These are phyloP conservation scores for Psittacula derbiana DNA, from an alignment of 2,797 vertebrate species.

Conservation along the genomic window DNA sequence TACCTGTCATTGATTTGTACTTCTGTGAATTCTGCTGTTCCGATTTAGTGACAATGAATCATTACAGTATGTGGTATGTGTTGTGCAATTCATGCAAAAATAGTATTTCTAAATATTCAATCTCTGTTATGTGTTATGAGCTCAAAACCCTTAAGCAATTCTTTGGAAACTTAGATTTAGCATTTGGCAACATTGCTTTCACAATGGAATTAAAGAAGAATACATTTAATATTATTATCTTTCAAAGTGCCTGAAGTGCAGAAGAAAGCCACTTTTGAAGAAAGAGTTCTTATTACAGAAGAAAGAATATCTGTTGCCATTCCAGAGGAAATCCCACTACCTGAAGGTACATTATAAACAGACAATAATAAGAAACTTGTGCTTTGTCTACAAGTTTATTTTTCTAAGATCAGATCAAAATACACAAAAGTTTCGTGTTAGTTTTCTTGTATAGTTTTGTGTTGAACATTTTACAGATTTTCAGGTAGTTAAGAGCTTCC, in stretches of 20 bases:
- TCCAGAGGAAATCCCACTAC: conserved; percentile 66
- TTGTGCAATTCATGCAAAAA: not conserved
- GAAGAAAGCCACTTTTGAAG: conserved; percentile 78
- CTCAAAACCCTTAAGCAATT: not conserved
- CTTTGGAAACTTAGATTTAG: not conserved
- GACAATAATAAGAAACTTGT: not conserved
- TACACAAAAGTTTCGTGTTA: not conserved
- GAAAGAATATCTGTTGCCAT: conserved; percentile 72
- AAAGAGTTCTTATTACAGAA: conserved; percentile 52
- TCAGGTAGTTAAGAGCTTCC: not conserved
- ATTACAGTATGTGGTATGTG: not conserved
- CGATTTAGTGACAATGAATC: not conserved
- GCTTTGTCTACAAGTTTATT: not conserved
- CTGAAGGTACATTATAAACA: conserved; percentile 69
- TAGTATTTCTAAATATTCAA: not conserved
- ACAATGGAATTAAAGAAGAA: not conserved
- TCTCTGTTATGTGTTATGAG: not conserved
- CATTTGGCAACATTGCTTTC: not conserved
- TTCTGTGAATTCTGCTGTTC: not conserved
- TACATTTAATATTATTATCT: conserved; percentile 62
- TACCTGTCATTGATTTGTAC: not conserved
- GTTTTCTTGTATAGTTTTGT: not conserved
- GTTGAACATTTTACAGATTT: not conserved
- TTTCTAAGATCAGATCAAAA: not conserved
- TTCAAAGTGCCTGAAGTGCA: conserved; percentile 78